phyloP scores from a whole-genome alignment of 2,888 invertebrate species.

The Fragum sueziense region DNA sequence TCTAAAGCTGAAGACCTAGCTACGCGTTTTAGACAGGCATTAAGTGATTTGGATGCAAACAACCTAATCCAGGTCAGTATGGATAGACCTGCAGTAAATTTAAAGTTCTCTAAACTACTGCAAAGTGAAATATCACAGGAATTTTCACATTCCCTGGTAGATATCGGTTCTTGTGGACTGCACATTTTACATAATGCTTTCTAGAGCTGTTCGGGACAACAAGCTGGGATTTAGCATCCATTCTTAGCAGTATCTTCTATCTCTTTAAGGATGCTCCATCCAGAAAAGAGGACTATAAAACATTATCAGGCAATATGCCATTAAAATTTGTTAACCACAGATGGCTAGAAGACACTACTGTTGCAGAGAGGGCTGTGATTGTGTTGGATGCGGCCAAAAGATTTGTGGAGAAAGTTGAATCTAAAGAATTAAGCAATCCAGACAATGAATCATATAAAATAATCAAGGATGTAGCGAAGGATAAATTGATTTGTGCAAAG shows the following conservation, averaged over 20 bases:
- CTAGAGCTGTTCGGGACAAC: slow-evolving; percentile 45
- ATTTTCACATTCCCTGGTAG: no score
- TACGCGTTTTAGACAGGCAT: background rate
- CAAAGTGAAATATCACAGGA: no score
- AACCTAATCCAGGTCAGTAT: no score
- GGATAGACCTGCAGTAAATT: no score
- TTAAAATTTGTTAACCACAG: slow-evolving; percentile 56
- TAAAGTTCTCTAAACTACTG: no score
- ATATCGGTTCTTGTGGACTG: slow-evolving; percentile 61
- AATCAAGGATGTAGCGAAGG: slow-evolving; percentile 1
- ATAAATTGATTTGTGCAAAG: slow-evolving; percentile 24
- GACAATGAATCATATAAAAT: slow-evolving; percentile 18
- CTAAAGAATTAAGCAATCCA: slow-evolving; percentile 21
- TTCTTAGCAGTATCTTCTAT: background rate
- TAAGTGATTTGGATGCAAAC: no score
- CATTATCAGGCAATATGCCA: slow-evolving; percentile 55
- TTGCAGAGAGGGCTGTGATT: slow-evolving; percentile 1
- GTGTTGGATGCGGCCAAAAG: background rate
- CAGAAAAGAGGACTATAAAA: slow-evolving; percentile 7
- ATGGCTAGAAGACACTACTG: background rate
- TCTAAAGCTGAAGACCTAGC: slow-evolving; percentile 1
- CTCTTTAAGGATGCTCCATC: slow-evolving; percentile 72
- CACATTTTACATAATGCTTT: slow-evolving; percentile 63
- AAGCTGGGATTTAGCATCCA: background rate
- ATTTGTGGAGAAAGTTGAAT: background rate